These are phyloP conservation scores for Phyllostomus hastatus DNA, from an alignment of 2,113 vertebrate species.

Conservation along the genomic window DNA sequence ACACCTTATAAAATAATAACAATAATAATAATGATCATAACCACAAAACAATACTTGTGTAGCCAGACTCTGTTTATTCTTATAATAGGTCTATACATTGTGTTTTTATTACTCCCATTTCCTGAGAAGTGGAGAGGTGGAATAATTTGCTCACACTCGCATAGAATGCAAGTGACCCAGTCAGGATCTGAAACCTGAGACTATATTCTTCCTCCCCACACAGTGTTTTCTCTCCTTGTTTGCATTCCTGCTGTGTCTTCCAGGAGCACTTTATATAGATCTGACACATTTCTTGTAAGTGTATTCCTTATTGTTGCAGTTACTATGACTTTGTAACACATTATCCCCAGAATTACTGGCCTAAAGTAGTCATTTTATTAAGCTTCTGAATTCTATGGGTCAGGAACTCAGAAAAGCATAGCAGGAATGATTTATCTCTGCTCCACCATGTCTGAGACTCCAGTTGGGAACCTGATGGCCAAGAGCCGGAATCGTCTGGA, in stretches of 20 bases:
- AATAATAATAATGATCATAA: not conserved
- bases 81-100: not conserved
- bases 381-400: not conserved
- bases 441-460: not conserved
- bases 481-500: not conserved
- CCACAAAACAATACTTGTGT: not conserved
- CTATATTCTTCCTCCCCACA: not conserved
- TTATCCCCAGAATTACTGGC: not conserved
- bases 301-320: not conserved
- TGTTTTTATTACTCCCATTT: not conserved
- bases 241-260: not conserved
- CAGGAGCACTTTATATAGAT: not conserved
- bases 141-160: not conserved
- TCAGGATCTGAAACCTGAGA: not conserved
- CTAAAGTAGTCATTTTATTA: not conserved
- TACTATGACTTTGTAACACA: not conserved
- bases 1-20: not conserved
- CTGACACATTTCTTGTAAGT: not conserved
- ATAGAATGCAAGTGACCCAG: not conserved
- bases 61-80: not conserved
- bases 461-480: not conserved
- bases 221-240: not conserved
- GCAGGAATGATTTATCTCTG: not conserved
- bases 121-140: not conserved
- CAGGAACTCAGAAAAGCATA: not conserved